Evolutionary conservation across 2,797 vertebrate genomes (phyloP), one percentile per base, ranked within the genome.

Genomic region (Brachyrhaphis roseni): DNA sequence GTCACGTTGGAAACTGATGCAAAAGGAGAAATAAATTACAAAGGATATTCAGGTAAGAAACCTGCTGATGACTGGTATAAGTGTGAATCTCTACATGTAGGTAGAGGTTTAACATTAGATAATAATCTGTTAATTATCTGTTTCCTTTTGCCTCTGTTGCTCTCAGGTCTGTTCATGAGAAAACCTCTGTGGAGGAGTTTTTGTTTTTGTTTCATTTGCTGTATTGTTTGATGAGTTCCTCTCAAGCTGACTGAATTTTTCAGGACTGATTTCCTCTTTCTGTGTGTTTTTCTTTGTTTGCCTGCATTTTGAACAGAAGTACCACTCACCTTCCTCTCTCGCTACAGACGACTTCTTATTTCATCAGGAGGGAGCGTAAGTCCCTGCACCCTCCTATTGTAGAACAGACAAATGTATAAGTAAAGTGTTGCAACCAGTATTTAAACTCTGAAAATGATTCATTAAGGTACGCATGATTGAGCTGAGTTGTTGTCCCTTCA

Each of bases 351-450:
- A 97, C 90, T 97, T 97, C 89, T 94, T 97, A 91, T 98, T 97
- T 49, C 97, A 97, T 83, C 97, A 97, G 95, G 95, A 96, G 78
- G 90, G 93, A 90, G 95, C 96, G 98, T 99, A 96, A 92, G 97
- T 93, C 74, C 26, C 74, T 70, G n/a, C 72, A 2, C 7, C 31
- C 23, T 26, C 18, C 4, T 3, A 11, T 36, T 16, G n/a, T 2
- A 41, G 23, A 62, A 53, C 41, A 74, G 57, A 55, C 8, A 26
- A 41, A 13, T 75, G 13, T 45, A 15, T 39, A 68, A 46, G 49
- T 77, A 41, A 10, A 8, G 47, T 18, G 43, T 28, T 39, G 28
- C 64, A 23, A 26, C 3, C 75, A 7, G 28, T 51, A 78, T 70
- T 55, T 20, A 71, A 66, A 57, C 43, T 43, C 16, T 18, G 57